phyloP scores from a whole-genome alignment of 2,888 invertebrate species.

The Sabatieria punctata region DNA sequence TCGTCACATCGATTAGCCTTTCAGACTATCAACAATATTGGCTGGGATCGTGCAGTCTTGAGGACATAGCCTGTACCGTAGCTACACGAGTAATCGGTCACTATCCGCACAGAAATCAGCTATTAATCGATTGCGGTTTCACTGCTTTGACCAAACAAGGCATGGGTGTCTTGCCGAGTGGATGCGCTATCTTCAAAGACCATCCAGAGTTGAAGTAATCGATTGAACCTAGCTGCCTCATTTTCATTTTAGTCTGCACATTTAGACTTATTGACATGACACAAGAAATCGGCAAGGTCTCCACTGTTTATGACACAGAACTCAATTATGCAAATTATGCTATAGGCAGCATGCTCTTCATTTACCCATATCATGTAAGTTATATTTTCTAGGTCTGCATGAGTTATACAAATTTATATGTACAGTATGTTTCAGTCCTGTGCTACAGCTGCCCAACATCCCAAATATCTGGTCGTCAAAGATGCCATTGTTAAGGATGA shows the following conservation, averaged over 20 bases:
- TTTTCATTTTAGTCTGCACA: too few species aligned
- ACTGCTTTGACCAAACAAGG: slow-evolving; percentile 24
- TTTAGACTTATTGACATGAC: slow-evolving; percentile 20
- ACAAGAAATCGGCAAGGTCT: slow-evolving; percentile 25
- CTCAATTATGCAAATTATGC: slow-evolving; percentile 21
- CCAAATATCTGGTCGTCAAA: slow-evolving; percentile 22
- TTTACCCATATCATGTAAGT: slow-evolving; percentile 26
- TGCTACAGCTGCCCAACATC: slow-evolving; percentile 23
- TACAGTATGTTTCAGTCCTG: slow-evolving; percentile 20
- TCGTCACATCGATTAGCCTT: background rate
- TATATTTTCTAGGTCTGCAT: background rate
- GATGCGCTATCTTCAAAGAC: slow-evolving; percentile 17
- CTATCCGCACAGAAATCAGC: slow-evolving; percentile 18
- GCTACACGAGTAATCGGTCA: slow-evolving; percentile 22
- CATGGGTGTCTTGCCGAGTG: slow-evolving; percentile 11
- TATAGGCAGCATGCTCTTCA: slow-evolving; percentile 21
- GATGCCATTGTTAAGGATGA: slow-evolving; percentile 15
- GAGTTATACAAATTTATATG: background rate
- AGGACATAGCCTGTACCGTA: background rate
- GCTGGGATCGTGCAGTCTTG: background rate
- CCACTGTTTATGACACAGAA: slow-evolving; percentile 13
- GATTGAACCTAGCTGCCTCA: too few species aligned
- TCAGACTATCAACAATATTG: background rate
- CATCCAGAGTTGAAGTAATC: slow-evolving; percentile 22
- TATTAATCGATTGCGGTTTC: slow-evolving; percentile 27